Base-by-base conservation (phyloP, 2,888 invertebrate species). In the Emesis furor region DNA sequence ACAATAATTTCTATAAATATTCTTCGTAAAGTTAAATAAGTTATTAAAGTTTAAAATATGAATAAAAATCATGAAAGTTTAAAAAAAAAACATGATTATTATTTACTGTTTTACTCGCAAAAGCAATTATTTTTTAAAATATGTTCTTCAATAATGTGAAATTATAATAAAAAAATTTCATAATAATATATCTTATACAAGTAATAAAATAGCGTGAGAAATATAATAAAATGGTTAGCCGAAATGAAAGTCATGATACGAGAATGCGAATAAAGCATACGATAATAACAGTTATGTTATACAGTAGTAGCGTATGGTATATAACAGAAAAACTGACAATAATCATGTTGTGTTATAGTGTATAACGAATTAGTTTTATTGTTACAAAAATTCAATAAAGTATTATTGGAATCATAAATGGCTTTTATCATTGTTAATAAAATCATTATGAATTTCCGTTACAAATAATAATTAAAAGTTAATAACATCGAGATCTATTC, bases 141-240 rank as follows among this genome's bases (percentile, higher is more conserved):
- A 1, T 0, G 14, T 14, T 46, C 5, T 4, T 46, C 14, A 46
- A 46, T 14, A 46, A 14, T 0, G 14, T 4, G 3, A 14, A 46
- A 3, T 46, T 46, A 39, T 39, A 39, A 39, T 35, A 35, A 35
- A 35, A 7, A 8, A 12, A 32, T 65, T 65, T 65, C 12, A 32
- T 32, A 30, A 65, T 65, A 32, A 32, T 62, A 62, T 62, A 32
- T 12, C 4, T 30, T 32, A 32, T 32, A 14, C 4, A 32, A 3
- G 62, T 24, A 62, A 62, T 62, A 62, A 62, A 62, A 62, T 32
- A 62, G 62, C 32, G 62, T 62, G 62, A 62, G 62, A 62, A 65
- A 65, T 65, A 65, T 65, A 4, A 46, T 46, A 65, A 65, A 65
- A 65, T 65, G 30, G 4, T 65, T 30, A 24, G 32, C 32, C 4